A percentile compares a stretch with the other conserved stretches of the same genome.
These are phyloP conservation scores for Naso thynnoides DNA, from an alignment of 2,797 vertebrate species.

Conservation along the genomic window DNA sequence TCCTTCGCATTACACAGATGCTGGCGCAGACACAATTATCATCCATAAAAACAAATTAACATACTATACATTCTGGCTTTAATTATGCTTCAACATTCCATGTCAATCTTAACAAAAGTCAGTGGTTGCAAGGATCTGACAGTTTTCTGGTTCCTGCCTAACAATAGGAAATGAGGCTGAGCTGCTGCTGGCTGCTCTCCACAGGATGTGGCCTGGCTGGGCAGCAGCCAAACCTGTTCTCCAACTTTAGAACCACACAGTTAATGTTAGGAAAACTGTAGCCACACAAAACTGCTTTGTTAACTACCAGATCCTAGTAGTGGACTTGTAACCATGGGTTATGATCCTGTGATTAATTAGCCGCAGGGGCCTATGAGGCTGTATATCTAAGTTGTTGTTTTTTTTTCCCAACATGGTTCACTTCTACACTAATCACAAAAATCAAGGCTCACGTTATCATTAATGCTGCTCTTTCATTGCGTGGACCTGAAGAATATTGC, in stretches of 20 bases:
- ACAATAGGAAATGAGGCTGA: conserved; percentile 64
- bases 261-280: conserved; percentile 51
- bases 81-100: conserved; percentile 4
- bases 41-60: neutral
- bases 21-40: conserved; percentile 3
- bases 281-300: conserved; percentile 47
- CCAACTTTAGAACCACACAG: conserved; percentile 46
- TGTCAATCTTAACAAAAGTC: conserved; percentile 4
- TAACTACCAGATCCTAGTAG: neutral
- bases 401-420: neutral
- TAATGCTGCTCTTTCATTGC: conserved; percentile 12
- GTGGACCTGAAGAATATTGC: neutral
- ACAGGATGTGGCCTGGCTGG: conserved; percentile 75
- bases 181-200: conserved; percentile 51
- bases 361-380: neutral
- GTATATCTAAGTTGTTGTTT: neutral
- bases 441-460: neutral
- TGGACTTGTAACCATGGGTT: conserved; percentile 3
- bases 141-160: conserved; percentile 55
- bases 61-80: neutral
- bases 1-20: neutral
- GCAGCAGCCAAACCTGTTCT: conserved; percentile 62
- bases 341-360: neutral
- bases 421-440: neutral
- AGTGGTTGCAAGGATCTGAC: conserved; percentile 30